A percentile compares a stretch with the other conserved stretches of the same genome.
phyloP scores from a whole-genome alignment of 2,797 vertebrate genomes.

The Sciaenops ocellatus region DNA sequence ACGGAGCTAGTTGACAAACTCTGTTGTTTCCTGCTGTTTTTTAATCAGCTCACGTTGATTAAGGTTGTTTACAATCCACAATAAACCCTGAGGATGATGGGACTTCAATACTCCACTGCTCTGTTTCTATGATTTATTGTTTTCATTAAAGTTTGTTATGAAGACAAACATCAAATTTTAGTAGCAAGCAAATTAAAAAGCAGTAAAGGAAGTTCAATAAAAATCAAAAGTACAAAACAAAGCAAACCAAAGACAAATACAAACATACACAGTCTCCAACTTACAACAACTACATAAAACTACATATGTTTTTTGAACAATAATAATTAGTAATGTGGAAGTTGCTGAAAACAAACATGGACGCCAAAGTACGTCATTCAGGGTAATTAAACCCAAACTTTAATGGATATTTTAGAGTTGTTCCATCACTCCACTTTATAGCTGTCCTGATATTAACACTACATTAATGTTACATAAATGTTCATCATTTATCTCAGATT shows the following conservation, averaged over 20 bases:
- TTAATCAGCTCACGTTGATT: conserved; percentile 21
- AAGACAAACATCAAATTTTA: background rate
- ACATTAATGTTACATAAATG: no score
- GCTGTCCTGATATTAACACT: no score
- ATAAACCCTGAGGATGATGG: background rate
- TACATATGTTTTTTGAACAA: no score
- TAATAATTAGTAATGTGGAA: no score
- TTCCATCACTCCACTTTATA: no score
- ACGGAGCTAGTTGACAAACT: conserved; percentile 1
- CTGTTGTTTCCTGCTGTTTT: conserved; percentile 9
- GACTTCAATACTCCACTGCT: background rate
- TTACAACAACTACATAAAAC: no score
- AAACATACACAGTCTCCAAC: background rate
- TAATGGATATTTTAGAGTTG: no score
- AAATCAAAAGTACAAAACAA: background rate
- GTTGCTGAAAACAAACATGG: no score
- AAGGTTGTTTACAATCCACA: conserved; percentile 5
- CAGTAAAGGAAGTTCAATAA: background rate
- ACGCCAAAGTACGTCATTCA: no score
- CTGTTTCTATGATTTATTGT: background rate
- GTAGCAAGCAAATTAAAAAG: background rate
- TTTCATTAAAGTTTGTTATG: conserved; percentile 1
- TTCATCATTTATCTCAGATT: no score
- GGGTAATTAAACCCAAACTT: no score
- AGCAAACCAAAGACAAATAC: background rate